Evolutionary conservation across 2,113 vertebrate genomes (phyloP).

Genomic region (Cromileptes altivelis): DNA sequence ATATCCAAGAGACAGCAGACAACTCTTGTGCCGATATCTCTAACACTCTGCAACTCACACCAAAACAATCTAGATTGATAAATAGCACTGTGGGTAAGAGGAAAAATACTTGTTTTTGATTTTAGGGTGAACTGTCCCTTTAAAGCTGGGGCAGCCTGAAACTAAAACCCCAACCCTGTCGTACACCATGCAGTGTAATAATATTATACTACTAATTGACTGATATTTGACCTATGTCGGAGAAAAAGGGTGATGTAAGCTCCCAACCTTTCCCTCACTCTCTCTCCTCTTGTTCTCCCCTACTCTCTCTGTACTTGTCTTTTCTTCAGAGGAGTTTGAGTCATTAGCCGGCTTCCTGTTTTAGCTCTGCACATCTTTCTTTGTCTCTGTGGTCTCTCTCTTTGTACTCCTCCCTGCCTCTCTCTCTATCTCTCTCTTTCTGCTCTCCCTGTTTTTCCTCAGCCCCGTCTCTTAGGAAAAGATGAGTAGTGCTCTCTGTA

Average conservation of each 20-base stretch:
- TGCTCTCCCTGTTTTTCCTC: slow-evolving; percentile 29
- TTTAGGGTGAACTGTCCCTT: background rate
- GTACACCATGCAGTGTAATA: background rate
- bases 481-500: slow-evolving; percentile 37
- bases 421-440: background rate
- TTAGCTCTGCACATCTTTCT: slow-evolving; percentile 61
- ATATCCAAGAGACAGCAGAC: too few species aligned
- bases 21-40: too few species aligned
- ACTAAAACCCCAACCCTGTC: background rate
- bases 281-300: background rate
- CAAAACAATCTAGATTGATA: too few species aligned
- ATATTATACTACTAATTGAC: slow-evolving; percentile 11
- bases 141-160: background rate
- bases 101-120: too few species aligned
- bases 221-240: slow-evolving; percentile 37
- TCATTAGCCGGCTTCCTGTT: slow-evolving; percentile 73
- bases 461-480: slow-evolving; percentile 50
- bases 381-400: slow-evolving; percentile 50
- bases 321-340: slow-evolving; percentile 61
- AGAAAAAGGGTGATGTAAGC: slow-evolving; percentile 47
- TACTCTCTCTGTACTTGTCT: slow-evolving; percentile 9
- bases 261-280: background rate
- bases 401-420: slow-evolving; percentile 29
- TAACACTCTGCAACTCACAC: too few species aligned
- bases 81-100: too few species aligned